Conservation (phyloP, 35 echinoderm and acorn worm genomes). For the Ophiothrix spiculata region DNA sequence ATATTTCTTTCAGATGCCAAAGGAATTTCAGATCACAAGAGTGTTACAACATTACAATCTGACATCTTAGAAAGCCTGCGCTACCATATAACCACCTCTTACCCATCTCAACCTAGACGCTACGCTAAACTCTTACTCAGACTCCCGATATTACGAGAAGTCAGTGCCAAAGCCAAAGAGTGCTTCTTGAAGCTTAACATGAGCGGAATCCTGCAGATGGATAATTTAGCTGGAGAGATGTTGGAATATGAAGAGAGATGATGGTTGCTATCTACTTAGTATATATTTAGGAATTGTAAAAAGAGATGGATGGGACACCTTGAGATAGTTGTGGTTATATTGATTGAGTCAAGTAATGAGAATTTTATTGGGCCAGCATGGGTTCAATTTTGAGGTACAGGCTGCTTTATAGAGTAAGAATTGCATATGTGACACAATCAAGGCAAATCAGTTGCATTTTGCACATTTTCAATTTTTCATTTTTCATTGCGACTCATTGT, state of each 20-base stretch:
- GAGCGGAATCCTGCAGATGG: not conserved
- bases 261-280: no score
- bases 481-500: no score
- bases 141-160: conserved; percentile 49
- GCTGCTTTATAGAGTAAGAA: no score
- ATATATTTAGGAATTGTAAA: no score
- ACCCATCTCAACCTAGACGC: conserved; percentile 24
- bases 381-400: no score
- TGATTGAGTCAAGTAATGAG: not conserved
- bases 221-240: not conserved
- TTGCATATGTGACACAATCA: no score
- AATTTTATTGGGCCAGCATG: no score
- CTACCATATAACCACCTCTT: conserved; percentile 21
- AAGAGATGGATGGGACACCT: no score
- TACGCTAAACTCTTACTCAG: conserved; percentile 60
- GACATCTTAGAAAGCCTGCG: conserved; percentile 59
- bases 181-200: not conserved
- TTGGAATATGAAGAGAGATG: not conserved
- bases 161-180: conserved; percentile 51
- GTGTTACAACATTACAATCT: conserved; percentile 34
- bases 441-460: no score
- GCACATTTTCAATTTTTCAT: no score
- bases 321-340: no score
- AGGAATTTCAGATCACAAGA: conserved; percentile 27
- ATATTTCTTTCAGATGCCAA: conserved; percentile 40